Evolutionary conservation across 1,140 invertebrate genomes (phyloP), one percentile per base, ranked within the genome.

Genomic region (Anoplolepis gracilipes): DNA sequence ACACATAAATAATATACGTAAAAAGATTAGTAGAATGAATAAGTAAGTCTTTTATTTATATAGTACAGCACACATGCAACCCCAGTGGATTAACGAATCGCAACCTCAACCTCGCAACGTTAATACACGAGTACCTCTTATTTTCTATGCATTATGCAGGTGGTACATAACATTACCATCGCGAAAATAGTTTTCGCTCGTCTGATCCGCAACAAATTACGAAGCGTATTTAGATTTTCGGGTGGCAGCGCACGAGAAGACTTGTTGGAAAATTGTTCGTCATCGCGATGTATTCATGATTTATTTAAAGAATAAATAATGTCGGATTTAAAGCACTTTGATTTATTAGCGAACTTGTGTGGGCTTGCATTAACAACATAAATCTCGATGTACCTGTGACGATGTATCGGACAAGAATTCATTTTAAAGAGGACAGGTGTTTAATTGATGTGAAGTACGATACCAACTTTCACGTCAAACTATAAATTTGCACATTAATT

Each of bases 261-360:
- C 22, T n/a, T n/a, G 8, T 39, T 53, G 76, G 42, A 53, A 79
- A 78, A 79, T 69, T 16, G 42, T 62, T 69, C 62, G 62, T 39
- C 62, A 79, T 33, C 30, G n/a, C 62, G 22, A 22, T 33, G 10
- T 46, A 19, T 25, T 79, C 46, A 69, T 79, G 77, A 79, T 79
- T 79, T 79, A 79, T 69, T 79, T 79, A 69, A 69, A 79, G 77
- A 79, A 79, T 69, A 79, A 79, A 79, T 57, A 33, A 69, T 28
- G 46, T 22, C 30, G 22, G 16, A 39, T 69, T 25, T 2, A 10
- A 16, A 1, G 4, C 62, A 4, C 2, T n/a, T n/a, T 67, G 77
- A 79, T 79, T 79, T 69, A 69, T 79, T n/a, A 55, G n/a, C 30
- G 46, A 36, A 22, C n/a, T 16, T 42, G 30, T 36, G 39, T 53